Conservation (phyloP, 2,888 invertebrate species). For the Amphipyra berbera region DNA sequence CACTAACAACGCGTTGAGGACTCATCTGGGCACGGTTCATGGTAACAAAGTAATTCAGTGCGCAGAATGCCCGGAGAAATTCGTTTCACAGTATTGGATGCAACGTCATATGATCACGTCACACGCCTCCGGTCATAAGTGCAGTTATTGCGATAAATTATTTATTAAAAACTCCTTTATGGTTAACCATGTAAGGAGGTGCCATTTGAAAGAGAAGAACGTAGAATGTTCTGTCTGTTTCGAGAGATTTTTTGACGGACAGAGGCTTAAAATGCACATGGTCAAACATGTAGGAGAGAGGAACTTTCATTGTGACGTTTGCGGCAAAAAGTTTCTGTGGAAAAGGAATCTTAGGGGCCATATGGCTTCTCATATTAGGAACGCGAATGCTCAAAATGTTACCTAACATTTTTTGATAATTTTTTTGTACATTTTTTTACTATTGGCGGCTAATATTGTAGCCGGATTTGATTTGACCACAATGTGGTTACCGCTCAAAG, state of each 20-base stretch:
- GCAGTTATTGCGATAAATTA: slow-evolving; percentile 72
- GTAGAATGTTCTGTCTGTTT: slow-evolving; percentile 76
- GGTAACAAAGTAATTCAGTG: slow-evolving; percentile 72
- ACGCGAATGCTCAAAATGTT: slow-evolving; percentile 29
- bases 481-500: slow-evolving; percentile 4
- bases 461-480: background rate
- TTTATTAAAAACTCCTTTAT: slow-evolving; percentile 78
- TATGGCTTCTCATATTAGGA: slow-evolving; percentile 75
- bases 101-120: slow-evolving; percentile 71
- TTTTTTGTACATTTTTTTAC: slow-evolving; percentile 8
- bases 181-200: slow-evolving; percentile 75
- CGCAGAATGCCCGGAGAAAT: slow-evolving; percentile 74
- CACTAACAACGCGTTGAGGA: slow-evolving; percentile 65
- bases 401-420: slow-evolving; percentile 43
- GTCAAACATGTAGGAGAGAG: slow-evolving; percentile 86
- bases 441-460: slow-evolving; percentile 3
- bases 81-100: slow-evolving; percentile 74
- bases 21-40: slow-evolving; percentile 74
- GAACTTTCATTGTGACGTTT: slow-evolving; percentile 89
- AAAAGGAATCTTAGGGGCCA: slow-evolving; percentile 90
- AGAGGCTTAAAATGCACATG: slow-evolving; percentile 80
- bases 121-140: slow-evolving; percentile 76
- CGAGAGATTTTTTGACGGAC: slow-evolving; percentile 75
- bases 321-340: slow-evolving; percentile 89
- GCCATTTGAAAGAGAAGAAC: slow-evolving; percentile 80